Percentiles rank a stretch among this genome's conserved stretches.
Evolutionary conservation across 2,113 vertebrate species (phyloP).

Genomic region (Melanerpes formicivorus): DNA sequence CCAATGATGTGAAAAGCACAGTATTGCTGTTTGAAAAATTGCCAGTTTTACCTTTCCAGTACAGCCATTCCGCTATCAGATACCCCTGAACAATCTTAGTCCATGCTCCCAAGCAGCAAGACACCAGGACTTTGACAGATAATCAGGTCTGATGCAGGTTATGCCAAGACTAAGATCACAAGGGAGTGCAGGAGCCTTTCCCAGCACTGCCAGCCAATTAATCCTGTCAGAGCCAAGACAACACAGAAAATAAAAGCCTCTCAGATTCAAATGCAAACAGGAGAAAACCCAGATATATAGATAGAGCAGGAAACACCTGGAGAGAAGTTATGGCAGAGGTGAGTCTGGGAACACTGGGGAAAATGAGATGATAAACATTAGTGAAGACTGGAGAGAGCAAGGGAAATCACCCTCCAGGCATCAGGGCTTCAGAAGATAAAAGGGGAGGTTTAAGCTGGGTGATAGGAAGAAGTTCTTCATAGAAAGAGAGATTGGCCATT

Average conservation of each 20-base stretch:
- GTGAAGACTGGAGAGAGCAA: not conserved
- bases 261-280: not conserved
- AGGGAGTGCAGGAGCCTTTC: not conserved
- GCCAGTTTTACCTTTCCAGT: not conserved
- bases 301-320: not conserved
- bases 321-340: not conserved
- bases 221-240: not conserved
- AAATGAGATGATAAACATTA: not conserved
- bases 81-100: not conserved
- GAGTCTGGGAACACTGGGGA: not conserved
- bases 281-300: not conserved
- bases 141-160: not conserved
- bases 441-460: too few species aligned
- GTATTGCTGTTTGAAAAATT: not conserved
- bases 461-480: too few species aligned
- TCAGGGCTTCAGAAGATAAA: not conserved
- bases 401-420: not conserved
- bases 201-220: not conserved
- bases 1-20: not conserved
- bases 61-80: not conserved
- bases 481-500: too few species aligned
- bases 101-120: not conserved
- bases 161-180: not conserved
- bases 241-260: fast-evolving
- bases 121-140: not conserved